Evolutionary conservation across 2,113 vertebrate genomes (phyloP).

Genomic region (Dendrocopos noguchii): DNA sequence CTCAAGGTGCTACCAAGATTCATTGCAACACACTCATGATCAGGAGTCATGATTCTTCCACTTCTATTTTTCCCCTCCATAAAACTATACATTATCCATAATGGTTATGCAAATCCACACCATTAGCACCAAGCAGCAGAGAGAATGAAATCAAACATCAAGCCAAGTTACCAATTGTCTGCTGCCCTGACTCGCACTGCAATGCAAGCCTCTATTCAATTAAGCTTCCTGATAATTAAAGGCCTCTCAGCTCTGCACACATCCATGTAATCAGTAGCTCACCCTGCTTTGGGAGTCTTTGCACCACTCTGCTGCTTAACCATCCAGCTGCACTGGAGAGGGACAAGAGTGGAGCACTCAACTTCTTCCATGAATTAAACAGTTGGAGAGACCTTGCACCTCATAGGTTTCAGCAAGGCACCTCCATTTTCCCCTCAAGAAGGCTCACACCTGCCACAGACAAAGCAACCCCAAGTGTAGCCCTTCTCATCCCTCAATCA

Average conservation of each 20-base stretch:
- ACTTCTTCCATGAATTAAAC: background rate
- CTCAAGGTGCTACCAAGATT: background rate
- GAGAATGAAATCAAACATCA: background rate
- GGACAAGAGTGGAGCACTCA: background rate
- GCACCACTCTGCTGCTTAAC: background rate
- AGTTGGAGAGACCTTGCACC: rapidly evolving
- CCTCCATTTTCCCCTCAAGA: background rate
- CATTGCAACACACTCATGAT: background rate
- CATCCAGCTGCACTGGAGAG: background rate
- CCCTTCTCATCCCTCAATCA: background rate
- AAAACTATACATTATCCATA: background rate
- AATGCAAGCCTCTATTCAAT: background rate
- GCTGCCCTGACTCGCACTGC: background rate
- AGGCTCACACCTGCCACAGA: background rate
- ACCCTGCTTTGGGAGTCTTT: background rate
- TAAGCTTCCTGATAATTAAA: slow-evolving; percentile 32
- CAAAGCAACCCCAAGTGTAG: rapidly evolving
- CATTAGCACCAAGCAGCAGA: background rate
- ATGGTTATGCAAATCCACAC: background rate
- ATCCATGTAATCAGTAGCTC: background rate
- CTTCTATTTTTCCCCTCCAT: background rate
- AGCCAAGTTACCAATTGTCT: background rate
- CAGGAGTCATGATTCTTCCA: background rate
- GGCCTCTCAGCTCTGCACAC: background rate
- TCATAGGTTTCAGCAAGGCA: background rate